Base-by-base conservation (phyloP, 1,140 invertebrate species). In the Cydia splendana region DNA sequence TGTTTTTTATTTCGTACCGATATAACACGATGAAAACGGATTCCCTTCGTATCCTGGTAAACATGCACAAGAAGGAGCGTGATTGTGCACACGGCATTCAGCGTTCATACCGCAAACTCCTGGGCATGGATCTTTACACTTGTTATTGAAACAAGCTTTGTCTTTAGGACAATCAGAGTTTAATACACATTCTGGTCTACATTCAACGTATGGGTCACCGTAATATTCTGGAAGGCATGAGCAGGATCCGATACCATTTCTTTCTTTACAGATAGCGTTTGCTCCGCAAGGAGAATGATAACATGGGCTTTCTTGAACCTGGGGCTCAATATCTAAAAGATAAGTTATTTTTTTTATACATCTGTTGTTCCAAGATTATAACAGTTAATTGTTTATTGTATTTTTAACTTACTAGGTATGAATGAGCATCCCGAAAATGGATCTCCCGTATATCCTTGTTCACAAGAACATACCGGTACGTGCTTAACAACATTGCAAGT, bases 181-280 rank as follows among this genome's bases (percentile, higher is more conserved):
- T 83, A 95, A 88, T 45, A 96, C 94, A 88, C 96, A 97, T 93
- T 97, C 96, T 53, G 96, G 96, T 81, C 96, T 93, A 88, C 96
- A 97, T 78, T 97, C 96, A 24, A 94, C 88, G 79, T 96, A 96
- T 15, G 96, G 96, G 87, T 96, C 95, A 7, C 96, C 96, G 82
- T 95, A 95, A 89, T 95, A 96, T 79, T 96, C 95, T 78, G 94
- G 92, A 75, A 95, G 85, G 89, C 96, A 97, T 69, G 95, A 94
- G 89, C 96, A 97, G 67, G 96, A 95, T 42, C 95, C 96, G 77
- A 95, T 94, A 76, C 94, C 95, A 84, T 95, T 94, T 74, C 95
- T 93, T 93, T 97, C 96, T 90, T 96, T 96, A 90, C 97, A 98
- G 71, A 96, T 81, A 24, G 97, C 96, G 91, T 97, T 98, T 4